Evolutionary conservation across 2,113 vertebrate genomes (phyloP).

Genomic region (Lasiurus cinereus): DNA sequence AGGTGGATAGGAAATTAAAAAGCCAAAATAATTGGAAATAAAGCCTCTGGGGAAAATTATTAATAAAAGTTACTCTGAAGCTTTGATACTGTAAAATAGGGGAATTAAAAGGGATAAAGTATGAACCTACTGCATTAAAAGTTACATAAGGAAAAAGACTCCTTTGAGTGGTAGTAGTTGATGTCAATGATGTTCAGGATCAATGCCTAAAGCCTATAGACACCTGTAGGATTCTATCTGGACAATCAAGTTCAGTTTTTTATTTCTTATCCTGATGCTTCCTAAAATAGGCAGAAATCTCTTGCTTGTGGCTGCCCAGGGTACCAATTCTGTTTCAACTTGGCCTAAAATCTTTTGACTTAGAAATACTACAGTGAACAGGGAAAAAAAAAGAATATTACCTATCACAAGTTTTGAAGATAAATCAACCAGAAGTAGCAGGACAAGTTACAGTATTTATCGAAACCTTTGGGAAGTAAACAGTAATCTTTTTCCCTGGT

Average conservation of each 20-base stretch:
- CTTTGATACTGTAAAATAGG: neutral
- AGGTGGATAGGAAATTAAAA: neutral
- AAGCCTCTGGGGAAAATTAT: neutral
- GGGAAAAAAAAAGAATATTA: neutral
- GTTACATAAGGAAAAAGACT: neutral
- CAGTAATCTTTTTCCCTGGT: neutral
- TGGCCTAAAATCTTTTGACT: neutral
- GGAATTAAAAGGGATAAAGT: neutral
- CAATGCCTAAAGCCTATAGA: neutral
- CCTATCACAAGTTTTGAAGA: neutral
- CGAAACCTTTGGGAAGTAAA: neutral
- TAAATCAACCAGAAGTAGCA: neutral
- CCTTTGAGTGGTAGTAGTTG: neutral
- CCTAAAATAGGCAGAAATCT: neutral
- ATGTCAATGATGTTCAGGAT: neutral
- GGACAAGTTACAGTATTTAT: neutral
- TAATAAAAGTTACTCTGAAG: neutral
- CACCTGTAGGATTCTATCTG: neutral
- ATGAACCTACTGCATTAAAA: neutral
- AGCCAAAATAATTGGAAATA: neutral
- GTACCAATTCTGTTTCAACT: neutral
- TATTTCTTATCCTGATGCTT: conserved; percentile 17
- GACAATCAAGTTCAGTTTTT: neutral
- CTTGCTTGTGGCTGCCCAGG: neutral
- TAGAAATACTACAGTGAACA: neutral